Conservation (phyloP, 2,797 vertebrate genomes). For the Danio tinwini region DNA sequence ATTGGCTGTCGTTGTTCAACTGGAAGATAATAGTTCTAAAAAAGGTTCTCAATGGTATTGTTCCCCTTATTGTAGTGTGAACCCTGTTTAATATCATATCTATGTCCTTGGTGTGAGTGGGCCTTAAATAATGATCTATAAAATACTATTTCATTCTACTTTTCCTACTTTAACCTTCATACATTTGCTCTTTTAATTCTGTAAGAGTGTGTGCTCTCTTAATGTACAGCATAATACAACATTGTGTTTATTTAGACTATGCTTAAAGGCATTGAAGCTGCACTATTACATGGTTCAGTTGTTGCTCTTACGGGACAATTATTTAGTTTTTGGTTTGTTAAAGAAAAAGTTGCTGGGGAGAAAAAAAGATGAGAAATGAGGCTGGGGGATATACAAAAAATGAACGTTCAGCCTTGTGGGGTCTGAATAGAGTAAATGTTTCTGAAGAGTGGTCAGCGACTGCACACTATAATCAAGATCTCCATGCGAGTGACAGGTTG, state of each 20-base stretch:
- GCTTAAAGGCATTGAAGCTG: conserved; percentile 12
- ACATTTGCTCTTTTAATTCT: not conserved
- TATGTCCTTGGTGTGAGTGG: no score
- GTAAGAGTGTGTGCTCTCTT: not conserved
- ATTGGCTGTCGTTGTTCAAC: no score
- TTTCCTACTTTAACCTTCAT: not conserved
- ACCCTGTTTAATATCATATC: no score
- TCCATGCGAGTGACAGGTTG: conserved; percentile 71
- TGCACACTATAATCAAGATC: conserved; percentile 75
- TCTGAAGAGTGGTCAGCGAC: conserved; percentile 54
- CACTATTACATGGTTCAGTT: conserved; percentile 29
- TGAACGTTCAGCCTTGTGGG: conserved; percentile 56
- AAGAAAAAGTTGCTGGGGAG: conserved; percentile 2
- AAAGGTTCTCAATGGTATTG: no score
- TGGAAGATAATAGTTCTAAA: no score
- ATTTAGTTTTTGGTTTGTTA: conserved; percentile 19
- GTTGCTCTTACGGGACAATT: conserved; percentile 30
- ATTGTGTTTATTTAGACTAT: conserved; percentile 27
- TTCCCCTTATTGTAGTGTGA: no score
- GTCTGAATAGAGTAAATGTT: conserved; percentile 54
- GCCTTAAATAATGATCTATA: no score
- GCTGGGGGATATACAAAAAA: conserved; percentile 23
- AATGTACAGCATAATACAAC: not conserved
- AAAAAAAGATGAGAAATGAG: not conserved
- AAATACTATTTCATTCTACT: no score